Evolutionary conservation across 2,113 vertebrate species (phyloP).

Genomic region (Corythaeola cristata): DNA sequence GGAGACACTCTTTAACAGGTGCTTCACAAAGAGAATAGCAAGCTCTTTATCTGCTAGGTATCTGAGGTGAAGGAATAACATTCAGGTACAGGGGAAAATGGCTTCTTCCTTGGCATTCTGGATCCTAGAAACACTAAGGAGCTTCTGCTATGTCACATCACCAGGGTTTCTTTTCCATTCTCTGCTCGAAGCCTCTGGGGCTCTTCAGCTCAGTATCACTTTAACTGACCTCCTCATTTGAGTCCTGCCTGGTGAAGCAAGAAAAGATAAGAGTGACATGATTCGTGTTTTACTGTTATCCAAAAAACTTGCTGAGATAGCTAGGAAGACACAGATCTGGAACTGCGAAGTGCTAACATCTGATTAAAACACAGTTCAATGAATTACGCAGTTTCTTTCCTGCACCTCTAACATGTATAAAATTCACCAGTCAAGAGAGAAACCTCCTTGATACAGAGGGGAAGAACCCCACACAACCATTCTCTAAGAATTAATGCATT

Average conservation of each 20-base stretch:
- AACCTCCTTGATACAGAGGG: background rate
- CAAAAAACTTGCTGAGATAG: background rate
- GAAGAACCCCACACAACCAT: background rate
- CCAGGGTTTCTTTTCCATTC: background rate
- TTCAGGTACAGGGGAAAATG: background rate
- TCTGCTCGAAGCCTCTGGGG: background rate
- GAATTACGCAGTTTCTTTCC: background rate
- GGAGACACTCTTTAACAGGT: background rate
- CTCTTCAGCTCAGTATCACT: background rate
- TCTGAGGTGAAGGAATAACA: background rate
- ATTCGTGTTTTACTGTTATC: background rate
- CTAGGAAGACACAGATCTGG: background rate
- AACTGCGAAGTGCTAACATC: background rate
- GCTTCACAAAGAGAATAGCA: background rate
- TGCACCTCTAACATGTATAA: background rate
- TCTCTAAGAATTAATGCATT: background rate
- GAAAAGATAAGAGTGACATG: background rate
- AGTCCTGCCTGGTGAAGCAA: constrained; percentile 5
- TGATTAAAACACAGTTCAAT: background rate
- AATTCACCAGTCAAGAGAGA: background rate
- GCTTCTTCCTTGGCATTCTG: background rate
- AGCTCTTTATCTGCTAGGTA: background rate
- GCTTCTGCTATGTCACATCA: background rate
- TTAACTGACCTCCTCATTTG: background rate
- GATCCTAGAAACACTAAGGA: background rate